phyloP scores from a whole-genome alignment of 2,888 invertebrate genomes.

The Mylabris sibirica region DNA sequence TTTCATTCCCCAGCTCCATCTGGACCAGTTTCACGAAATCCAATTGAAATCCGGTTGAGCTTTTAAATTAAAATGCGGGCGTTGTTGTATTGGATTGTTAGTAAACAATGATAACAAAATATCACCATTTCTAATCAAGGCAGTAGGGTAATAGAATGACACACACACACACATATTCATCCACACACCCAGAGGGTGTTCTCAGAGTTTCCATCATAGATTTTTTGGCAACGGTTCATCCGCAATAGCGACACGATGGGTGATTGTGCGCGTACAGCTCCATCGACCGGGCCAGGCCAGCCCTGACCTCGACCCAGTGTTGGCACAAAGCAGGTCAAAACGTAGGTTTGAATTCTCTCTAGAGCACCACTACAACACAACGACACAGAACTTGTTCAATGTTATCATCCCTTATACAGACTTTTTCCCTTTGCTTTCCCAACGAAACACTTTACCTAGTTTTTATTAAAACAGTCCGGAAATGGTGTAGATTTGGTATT shows the following conservation, averaged over 20 bases:
- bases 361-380: conserved; percentile 14
- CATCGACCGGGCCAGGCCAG: conserved; percentile 56
- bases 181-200: too few species aligned
- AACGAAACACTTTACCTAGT: not conserved
- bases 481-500: not conserved
- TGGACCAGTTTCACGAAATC: not conserved
- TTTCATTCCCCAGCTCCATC: not conserved
- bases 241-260: conserved; percentile 36
- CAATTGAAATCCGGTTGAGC: not conserved
- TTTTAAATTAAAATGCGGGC: not conserved
- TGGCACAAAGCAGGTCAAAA: conserved; percentile 51
- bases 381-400: conserved; percentile 24
- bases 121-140: too few species aligned
- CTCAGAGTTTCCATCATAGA: too few species aligned
- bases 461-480: not conserved
- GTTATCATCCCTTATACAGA: not conserved
- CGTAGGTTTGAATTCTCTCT: conserved; percentile 38
- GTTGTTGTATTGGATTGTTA: too few species aligned
- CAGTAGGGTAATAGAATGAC: too few species aligned
- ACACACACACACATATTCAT: too few species aligned
- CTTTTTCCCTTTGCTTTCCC: not conserved
- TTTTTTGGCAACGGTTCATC: conserved; percentile 23
- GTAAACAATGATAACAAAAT: too few species aligned
- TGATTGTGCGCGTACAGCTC: conserved; percentile 50
- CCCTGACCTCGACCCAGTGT: conserved; percentile 59